These are phyloP conservation scores for Melanerpes formicivorus DNA, from an alignment of 2,113 vertebrate species.

Conservation along the genomic window DNA sequence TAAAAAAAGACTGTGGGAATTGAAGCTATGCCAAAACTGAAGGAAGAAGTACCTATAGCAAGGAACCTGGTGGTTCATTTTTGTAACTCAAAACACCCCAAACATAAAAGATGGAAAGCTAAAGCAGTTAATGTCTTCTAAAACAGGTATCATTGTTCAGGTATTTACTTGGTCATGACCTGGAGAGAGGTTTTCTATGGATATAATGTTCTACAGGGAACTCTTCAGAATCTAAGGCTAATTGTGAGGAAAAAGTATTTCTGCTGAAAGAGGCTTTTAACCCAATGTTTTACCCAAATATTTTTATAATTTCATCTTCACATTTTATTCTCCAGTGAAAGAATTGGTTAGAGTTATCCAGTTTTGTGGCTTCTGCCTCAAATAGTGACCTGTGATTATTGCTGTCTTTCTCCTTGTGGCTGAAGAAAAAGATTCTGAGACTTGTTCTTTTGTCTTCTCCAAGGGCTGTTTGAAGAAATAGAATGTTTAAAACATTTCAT, in stretches of 20 bases:
- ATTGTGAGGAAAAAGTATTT: neutral
- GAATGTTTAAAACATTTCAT: neutral
- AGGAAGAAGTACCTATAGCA: neutral
- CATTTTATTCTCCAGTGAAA: neutral
- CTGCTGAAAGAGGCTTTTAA: neutral
- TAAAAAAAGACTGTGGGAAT: neutral
- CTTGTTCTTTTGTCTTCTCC: constrained; percentile 1
- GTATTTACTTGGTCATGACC: neutral
- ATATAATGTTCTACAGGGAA: neutral
- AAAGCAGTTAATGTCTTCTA: neutral
- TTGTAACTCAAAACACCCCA: neutral
- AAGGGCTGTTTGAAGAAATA: constrained; percentile 5
- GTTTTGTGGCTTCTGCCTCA: neutral
- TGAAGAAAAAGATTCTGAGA: neutral
- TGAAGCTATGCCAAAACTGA: neutral
- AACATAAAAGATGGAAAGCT: neutral
- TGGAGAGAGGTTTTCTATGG: neutral
- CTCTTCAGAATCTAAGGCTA: neutral
- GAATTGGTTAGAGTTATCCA: neutral
- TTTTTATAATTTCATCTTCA: neutral
- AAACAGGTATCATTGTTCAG: neutral
- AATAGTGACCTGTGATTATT: neutral
- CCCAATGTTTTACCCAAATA: neutral
- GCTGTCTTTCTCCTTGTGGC: neutral
- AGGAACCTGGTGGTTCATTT: neutral